Base-by-base conservation (phyloP, 2,113 vertebrate species). In the Carassius carassius region DNA sequence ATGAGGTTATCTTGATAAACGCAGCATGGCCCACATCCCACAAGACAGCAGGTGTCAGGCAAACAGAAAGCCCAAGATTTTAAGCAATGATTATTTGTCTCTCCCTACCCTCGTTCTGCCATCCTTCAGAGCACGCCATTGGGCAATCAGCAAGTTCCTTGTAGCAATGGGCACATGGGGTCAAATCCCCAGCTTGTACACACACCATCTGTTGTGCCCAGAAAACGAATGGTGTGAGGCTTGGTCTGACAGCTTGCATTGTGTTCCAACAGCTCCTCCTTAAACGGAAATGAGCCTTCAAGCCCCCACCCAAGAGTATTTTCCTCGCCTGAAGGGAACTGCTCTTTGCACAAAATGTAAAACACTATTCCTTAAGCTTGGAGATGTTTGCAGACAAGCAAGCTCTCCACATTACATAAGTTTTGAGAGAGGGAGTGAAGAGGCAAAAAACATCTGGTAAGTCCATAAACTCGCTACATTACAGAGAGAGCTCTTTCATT, bases 391-490 rank as follows among this genome's bases (percentile, higher is more conserved):
- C 16, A 81, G 78, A 29, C 44, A 65, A 65, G 44, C 62, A 54
- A 76, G 49, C 78, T 32, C 23, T 81, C 13, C 44, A 51, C 41
- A 35, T 81, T 51, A 65, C 78, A 47, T 79, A 63, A 63, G 58
- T 79, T 79, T 11, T 10, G 32, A 6, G 19, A 62, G 21, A 78
- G 62, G 0, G 62, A 65, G 23, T 12, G 41, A 62, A 80, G 78
- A 65, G 85, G 89, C 91, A 73, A 63, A 56, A 65, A 87, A 82
- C 89, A 90, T 91, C 92, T 93, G 92, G 87, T 89, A 91, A 91
- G 65, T 84, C 89, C 84, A 92, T 93, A 89, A 87, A 82, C 67
- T 88, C 69, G 32, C 86, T 70, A 81, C 56, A 82, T 62, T 74
- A 72, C 73, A 70, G 65, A 44, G 85, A 74, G 84, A 74, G 86